Evolutionary conservation across 2,888 invertebrate species (phyloP).

Genomic region (Andrena flavipes): DNA sequence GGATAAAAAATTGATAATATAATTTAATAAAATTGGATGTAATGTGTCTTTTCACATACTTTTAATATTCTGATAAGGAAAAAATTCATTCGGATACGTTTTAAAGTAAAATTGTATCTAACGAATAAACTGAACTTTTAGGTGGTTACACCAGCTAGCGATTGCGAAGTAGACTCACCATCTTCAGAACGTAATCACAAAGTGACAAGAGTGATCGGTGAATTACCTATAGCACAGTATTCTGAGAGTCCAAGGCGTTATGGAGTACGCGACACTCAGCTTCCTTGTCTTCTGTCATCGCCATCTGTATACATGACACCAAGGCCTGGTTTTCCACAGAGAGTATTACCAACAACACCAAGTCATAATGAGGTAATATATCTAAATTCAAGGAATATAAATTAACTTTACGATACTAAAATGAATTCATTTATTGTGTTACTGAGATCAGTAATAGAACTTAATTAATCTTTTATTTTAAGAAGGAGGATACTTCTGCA

Average conservation of each 20-base stretch:
- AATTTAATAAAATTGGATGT: too few relatives aligned
- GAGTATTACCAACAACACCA: slow-evolving; percentile 85
- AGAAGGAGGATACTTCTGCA: slow-evolving; percentile 79
- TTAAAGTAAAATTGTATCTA: background rate
- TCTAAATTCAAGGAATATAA: background rate
- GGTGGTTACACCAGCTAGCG: slow-evolving; percentile 82
- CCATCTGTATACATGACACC: slow-evolving; percentile 90
- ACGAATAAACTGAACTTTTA: slow-evolving; percentile 44
- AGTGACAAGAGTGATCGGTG: slow-evolving; percentile 91
- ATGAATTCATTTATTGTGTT: background rate
- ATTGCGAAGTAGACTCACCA: slow-evolving; percentile 81
- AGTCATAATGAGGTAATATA: slow-evolving; percentile 81
- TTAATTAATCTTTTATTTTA: slow-evolving; percentile 7
- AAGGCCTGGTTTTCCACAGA: slow-evolving; percentile 95
- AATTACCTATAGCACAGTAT: slow-evolving; percentile 96
- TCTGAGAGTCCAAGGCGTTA: slow-evolving; percentile 96
- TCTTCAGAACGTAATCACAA: slow-evolving; percentile 83
- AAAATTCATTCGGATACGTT: background rate
- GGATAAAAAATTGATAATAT: too few relatives aligned
- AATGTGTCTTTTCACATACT: background rate
- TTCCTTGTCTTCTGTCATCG: slow-evolving; percentile 87
- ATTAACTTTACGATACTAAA: background rate
- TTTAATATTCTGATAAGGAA: background rate
- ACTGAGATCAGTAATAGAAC: background rate
- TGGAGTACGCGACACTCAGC: slow-evolving; percentile 87